phyloP scores from a whole-genome alignment of 2,797 vertebrate genomes.

The Lepidocolaptes lacrymiger region DNA sequence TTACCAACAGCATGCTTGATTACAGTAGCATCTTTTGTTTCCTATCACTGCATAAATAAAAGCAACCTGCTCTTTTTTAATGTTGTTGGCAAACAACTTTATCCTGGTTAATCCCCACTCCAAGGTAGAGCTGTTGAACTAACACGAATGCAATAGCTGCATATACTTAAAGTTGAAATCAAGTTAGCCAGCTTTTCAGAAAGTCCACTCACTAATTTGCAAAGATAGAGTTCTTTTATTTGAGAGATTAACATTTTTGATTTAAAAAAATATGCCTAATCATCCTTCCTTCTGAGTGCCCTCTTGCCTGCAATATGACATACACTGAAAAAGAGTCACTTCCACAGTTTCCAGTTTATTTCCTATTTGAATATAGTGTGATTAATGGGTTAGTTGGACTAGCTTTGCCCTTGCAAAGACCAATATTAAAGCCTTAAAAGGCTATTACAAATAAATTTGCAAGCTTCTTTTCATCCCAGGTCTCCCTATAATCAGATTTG shows the following conservation, averaged over 20 bases:
- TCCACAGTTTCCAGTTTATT: background rate
- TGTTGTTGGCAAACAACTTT: background rate
- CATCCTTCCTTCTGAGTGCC: background rate
- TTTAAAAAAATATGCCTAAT: background rate
- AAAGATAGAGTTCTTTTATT: background rate
- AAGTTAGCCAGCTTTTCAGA: background rate
- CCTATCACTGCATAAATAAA: background rate
- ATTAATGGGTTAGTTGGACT: background rate
- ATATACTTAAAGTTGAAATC: background rate
- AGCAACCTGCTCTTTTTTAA: background rate
- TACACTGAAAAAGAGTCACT: background rate
- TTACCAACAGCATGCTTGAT: background rate
- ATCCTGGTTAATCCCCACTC: background rate
- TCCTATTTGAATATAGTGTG: background rate
- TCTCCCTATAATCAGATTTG: background rate
- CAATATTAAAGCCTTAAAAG: background rate
- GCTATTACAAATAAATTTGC: background rate
- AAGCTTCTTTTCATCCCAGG: background rate
- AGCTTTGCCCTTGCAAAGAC: background rate
- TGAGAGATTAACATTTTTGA: background rate
- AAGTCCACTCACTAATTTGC: background rate
- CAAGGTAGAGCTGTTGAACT: background rate
- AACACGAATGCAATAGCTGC: background rate
- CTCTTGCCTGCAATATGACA: background rate
- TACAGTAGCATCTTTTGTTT: background rate